Base-by-base conservation (phyloP, 1,140 invertebrate species). In the Phenacoccus solenopsis region DNA sequence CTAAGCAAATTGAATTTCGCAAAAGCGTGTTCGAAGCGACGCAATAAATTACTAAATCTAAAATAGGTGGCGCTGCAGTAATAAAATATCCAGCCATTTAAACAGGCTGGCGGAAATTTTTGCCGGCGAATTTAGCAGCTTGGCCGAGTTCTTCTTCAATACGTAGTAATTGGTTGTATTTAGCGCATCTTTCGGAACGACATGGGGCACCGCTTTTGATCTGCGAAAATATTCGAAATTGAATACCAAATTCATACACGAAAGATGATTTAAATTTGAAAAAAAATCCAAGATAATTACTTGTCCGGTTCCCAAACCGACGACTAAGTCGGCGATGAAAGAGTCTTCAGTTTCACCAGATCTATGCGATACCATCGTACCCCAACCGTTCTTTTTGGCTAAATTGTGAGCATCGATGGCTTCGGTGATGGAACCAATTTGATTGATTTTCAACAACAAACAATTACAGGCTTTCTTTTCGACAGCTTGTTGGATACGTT, bases 121-220 rank as follows among this genome's bases (percentile, higher is more conserved):
- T 91, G 75, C 96, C 97, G 72, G 96, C 96, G 78, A 86, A 99
- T 77, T 93, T 94, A 71, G 96, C 97, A 69, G 81, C 83, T 20
- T 84, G 79, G 21, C 96, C 97, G 57, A 99, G 84, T 79, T 99
- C 96, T 78, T 99, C 96, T 80, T 99, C 97, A 78, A 99, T 99
- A 75, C 96, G 89, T 59, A 99, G 84, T 71, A 99, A 92, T 80
- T 98, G 97, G 80, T 99, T 99, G 83, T 99, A 99, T 78, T 99
- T 99, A 61, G 96, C 93, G 73, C 98, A 84, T 81, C 97, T 88
- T 81, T 99, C 97, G 12, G 96, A 98, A 75, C 97, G 89, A 82
- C 96, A 99, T 2, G 97, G 96, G 70, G 97, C 97, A 56, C 97
- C 97, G 69, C 96, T 99, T 80, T 99, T 99, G 76, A 99, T 99